Conservation (phyloP, 2,797 vertebrate species). For the Galaxias olidus region DNA sequence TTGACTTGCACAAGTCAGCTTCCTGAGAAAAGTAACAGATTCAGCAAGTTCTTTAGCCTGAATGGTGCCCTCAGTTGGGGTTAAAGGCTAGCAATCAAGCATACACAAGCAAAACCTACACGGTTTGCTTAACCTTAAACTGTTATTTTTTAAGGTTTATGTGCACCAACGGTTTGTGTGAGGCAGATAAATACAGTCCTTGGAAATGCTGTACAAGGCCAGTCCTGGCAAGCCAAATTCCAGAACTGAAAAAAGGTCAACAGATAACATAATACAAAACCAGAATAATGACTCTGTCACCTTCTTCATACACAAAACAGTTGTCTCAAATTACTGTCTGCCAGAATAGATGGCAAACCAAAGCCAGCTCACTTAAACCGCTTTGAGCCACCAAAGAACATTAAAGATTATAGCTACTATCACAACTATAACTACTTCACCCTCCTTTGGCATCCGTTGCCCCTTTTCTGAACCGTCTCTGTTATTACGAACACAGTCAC, state of each 20-base stretch:
- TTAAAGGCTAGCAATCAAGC: constrained; percentile 48
- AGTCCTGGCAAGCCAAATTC: too few relatives aligned
- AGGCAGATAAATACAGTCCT: constrained; percentile 27
- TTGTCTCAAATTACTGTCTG: not conserved
- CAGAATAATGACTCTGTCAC: too few relatives aligned
- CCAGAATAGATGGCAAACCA: too few relatives aligned
- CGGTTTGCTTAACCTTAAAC: constrained; percentile 7
- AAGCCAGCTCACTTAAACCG: too few relatives aligned
- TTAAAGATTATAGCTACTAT: too few relatives aligned
- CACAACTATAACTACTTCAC: not conserved
- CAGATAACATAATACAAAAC: too few relatives aligned
- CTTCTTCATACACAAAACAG: not conserved
- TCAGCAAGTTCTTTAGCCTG: constrained; percentile 45
- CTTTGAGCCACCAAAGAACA: too few relatives aligned
- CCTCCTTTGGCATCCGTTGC: not conserved
- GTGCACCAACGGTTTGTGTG: not conserved
- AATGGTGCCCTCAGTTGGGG: constrained; percentile 24
- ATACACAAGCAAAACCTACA: constrained; percentile 23
- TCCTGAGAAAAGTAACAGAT: constrained; percentile 40
- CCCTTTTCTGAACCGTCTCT: not conserved
- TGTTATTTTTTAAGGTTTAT: not conserved
- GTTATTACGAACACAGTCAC: constrained; percentile 16
- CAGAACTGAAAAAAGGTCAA: too few relatives aligned
- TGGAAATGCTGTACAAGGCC: too few relatives aligned
- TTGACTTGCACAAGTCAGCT: constrained; percentile 13